These are phyloP conservation scores for Troides oblongomaculatus DNA, from an alignment of 2,888 invertebrate genomes.

Conservation along the genomic window DNA sequence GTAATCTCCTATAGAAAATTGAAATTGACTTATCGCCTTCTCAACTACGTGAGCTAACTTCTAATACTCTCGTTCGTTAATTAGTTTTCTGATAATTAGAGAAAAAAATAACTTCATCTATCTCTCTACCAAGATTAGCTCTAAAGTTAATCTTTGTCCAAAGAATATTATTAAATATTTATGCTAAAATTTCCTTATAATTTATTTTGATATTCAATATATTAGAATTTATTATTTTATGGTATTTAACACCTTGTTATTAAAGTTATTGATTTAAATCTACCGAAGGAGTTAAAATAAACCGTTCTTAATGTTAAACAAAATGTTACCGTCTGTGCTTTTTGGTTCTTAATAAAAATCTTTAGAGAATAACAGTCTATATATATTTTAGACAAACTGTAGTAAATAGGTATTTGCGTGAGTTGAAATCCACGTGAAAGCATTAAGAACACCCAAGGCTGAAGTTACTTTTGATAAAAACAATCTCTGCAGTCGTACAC, in stretches of 20 bases:
- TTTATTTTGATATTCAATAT: no score
- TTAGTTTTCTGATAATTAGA: conserved; percentile 6
- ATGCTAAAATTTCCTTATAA: not conserved
- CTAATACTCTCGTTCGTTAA: not conserved
- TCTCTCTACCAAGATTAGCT: not conserved
- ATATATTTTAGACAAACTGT: no score
- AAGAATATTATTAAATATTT: not conserved
- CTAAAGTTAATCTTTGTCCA: not conserved
- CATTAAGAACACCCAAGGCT: conserved; percentile 8
- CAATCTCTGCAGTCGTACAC: conserved; percentile 10
- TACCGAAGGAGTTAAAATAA: no score
- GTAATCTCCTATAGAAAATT: not conserved
- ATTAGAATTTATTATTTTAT: no score
- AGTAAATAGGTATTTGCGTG: not conserved
- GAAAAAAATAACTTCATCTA: not conserved
- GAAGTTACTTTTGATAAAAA: conserved; percentile 6
- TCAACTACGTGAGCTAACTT: conserved; percentile 3
- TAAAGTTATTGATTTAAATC: no score
- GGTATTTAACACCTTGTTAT: no score
- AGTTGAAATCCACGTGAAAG: not conserved
- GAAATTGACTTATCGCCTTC: conserved; percentile 8
- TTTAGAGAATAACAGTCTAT: no score
- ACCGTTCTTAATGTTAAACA: no score
- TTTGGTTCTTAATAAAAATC: no score
- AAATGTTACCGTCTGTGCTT: no score